Base-by-base conservation (phyloP, 2,797 vertebrate genomes). In the Amazonetta brasiliensis region DNA sequence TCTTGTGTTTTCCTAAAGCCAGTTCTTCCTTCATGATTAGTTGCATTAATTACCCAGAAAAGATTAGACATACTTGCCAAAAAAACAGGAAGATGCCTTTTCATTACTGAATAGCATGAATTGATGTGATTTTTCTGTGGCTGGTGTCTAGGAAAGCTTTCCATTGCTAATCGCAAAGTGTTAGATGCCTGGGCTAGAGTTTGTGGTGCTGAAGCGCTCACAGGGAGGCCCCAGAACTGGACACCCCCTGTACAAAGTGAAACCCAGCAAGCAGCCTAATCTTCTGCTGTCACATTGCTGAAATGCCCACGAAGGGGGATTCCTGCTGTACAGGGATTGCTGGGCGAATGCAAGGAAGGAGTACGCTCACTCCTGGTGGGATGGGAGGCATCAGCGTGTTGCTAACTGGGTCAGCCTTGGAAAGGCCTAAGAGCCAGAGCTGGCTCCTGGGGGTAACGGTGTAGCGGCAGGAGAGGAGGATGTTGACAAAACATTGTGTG, bases 21-120 rank as follows among this genome's bases (percentile, higher is more conserved):
- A 14, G 11, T 9, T 81, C 73, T 84, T 67, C 68, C 71, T 87
- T 92, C 30, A 31, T n/a, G 58, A 63, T 73, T 73, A 84, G 41
- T n/a, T 54, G 23, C 55, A 74, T 73, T 97, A 87, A 96, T 92
- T 77, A 83, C 55, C 62, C 44, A 28, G 48, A 69, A 80, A 92
- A 72, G 79, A 91, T 50, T 22, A 52, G 90, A 30, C 31, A 19
- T 84, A 22, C 48, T 69, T 66, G 77, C 62, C 50, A 85, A 89
- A 77, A 76, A 73, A 92, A 39, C 15, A 46, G 72, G 67, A 88
- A 78, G 87, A 78, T 76, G 22, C 69, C 76, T 86, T 59, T 59
- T 93, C 46, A 5, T 72, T 30, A 17, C 25, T 12, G 59, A n/a
- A n/a, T 17, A 28, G 35, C 33, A 28, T 8, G 66, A 92, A 93